Evolutionary conservation across 2,888 invertebrate genomes (phyloP).

Genomic region (Metopia argyrocephala): DNA sequence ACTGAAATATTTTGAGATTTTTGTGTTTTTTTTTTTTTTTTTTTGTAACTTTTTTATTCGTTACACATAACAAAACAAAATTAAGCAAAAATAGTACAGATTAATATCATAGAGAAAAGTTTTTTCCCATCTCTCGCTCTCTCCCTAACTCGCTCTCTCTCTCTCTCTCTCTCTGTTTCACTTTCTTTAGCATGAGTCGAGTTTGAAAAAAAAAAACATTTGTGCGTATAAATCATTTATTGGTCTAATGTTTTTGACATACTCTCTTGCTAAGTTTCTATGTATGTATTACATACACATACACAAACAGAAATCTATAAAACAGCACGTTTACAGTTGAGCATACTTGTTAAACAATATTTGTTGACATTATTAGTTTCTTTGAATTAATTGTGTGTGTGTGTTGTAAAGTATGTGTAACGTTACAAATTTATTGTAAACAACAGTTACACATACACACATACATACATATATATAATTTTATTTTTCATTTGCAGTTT

Average conservation of each 20-base stretch:
- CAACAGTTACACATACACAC: not conserved
- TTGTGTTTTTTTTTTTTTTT: slow-evolving; percentile 2
- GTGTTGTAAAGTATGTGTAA: not conserved
- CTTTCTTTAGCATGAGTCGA: too few species aligned
- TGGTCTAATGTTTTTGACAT: slow-evolving; percentile 54
- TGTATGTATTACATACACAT: not conserved
- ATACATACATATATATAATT: too few species aligned
- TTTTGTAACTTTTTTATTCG: not conserved
- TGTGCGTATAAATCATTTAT: slow-evolving; percentile 59
- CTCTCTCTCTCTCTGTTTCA: too few species aligned
- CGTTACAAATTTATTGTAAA: too few species aligned
- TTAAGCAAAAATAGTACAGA: slow-evolving; percentile 9
- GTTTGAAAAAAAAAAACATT: slow-evolving; percentile 17
- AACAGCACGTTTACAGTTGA: slow-evolving; percentile 11
- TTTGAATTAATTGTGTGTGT: not conserved
- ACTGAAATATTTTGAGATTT: slow-evolving; percentile 28
- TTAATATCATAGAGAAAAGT: slow-evolving; percentile 1
- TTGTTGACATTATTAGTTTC: slow-evolving; percentile 52
- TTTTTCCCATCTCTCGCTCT: not conserved
- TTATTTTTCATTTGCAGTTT: not conserved
- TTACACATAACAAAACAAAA: slow-evolving; percentile 5
- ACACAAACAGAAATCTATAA: not conserved
- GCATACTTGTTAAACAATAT: slow-evolving; percentile 43
- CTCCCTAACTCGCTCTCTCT: not conserved
- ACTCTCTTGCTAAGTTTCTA: slow-evolving; percentile 18